Conservation (phyloP, 2,797 vertebrate species). For the Synanceia verrucosa region DNA sequence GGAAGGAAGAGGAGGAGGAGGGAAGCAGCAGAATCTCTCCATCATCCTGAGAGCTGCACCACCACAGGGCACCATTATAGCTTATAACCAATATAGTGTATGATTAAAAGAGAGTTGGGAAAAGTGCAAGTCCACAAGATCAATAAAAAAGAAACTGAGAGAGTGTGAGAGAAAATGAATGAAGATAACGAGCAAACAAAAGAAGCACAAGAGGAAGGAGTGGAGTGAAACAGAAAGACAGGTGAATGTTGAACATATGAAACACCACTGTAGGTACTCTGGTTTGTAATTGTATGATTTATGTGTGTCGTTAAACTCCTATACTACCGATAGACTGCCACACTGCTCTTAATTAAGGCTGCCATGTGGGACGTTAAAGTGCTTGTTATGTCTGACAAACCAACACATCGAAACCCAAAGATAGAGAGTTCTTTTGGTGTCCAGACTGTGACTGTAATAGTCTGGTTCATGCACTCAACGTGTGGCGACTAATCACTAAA, state of each 20-base stretch:
- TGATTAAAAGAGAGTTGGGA: conserved; percentile 19
- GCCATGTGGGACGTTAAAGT: not conserved
- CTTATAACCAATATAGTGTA: conserved; percentile 6
- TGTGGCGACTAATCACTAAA: not conserved
- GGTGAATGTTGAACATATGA: conserved; percentile 12
- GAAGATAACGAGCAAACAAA: conserved; percentile 9
- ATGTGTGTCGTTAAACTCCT: conserved; percentile 11
- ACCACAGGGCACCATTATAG: conserved; percentile 31
- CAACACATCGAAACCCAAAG: not conserved
- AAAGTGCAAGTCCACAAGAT: not conserved
- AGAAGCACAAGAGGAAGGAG: not conserved
- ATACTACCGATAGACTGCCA: not conserved
- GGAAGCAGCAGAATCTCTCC: conserved; percentile 22
- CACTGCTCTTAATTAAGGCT: not conserved
- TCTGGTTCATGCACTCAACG: not conserved
- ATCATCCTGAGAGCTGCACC: conserved; percentile 26
- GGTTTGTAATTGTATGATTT: not conserved
- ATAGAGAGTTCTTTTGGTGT: not conserved
- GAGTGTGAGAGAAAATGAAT: conserved; percentile 1
- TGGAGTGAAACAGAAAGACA: not conserved
- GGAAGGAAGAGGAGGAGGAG: not conserved
- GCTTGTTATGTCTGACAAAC: not conserved
- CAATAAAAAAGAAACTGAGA: not conserved
- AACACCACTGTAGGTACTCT: not conserved
- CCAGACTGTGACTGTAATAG: too few species aligned